Base-by-base conservation (phyloP, 2,888 invertebrate genomes). In the Balanococcus diminutus region DNA sequence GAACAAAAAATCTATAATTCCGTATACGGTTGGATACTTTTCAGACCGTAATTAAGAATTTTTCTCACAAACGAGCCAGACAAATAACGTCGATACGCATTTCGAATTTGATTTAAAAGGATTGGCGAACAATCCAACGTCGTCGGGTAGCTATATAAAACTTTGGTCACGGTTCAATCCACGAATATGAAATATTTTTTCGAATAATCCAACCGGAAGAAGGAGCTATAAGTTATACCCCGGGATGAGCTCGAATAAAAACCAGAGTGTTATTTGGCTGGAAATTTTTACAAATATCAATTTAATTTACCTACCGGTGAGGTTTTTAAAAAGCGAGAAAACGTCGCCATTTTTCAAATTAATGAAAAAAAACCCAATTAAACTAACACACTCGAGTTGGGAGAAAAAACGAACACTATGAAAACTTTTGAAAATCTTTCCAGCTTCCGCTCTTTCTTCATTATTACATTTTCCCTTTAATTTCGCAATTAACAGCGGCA, bases 381-480 rank as follows among this genome's bases (percentile, higher is more conserved):
- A 42, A 51, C 51, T 51, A n/a, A 19, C 51, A 67, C 16, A 67
- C 67, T 31, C 28, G 28, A 67, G 25, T 67, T 4, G 67, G 11
- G 16, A 16, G 11, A 25, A 61, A 67, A 67, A 67, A 67, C 25
- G 16, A 28, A 28, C 25, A 11, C 14, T 11, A n/a, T n/a, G 31
- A 67, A 67, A 67, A 67, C 67, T 67, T 28, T 28, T 67, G 28
- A 67, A 67, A 67, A 67, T 67, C 67, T 67, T 67, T 16, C 19
- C 51, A 19, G 19, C 3, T 19, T 51, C 8, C 67, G 28, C 67
- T 5, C 25, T 67, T 51, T 51, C 51, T 51, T 51, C 51, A 51
- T 51, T 31, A 31, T 28, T 28, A 67, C 67, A 28, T 67, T 67
- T 67, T 28, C 28, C 14, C n/a, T 28, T 67, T 67, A 28, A 67